These are phyloP conservation scores for Venturia canescens DNA, from an alignment of 1,140 invertebrate genomes.

Conservation along the genomic window DNA sequence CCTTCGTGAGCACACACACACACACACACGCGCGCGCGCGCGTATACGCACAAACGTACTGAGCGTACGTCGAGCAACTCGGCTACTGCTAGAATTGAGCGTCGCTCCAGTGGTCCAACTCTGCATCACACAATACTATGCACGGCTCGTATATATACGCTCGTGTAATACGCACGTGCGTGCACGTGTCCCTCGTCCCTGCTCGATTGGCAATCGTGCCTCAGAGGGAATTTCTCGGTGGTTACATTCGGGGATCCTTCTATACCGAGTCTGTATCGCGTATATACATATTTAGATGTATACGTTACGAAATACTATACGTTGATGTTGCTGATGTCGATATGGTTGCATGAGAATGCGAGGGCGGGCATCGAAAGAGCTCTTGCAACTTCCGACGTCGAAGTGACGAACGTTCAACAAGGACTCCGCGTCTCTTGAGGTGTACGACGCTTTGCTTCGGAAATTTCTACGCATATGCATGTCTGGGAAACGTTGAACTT, in stretches of 20 bases:
- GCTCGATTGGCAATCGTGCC: conserved; percentile 53
- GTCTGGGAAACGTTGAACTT: background rate
- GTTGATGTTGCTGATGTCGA: background rate
- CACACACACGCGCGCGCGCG: background rate
- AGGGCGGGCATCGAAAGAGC: background rate
- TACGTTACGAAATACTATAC: conserved; percentile 42
- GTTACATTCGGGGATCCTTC: conserved; percentile 51
- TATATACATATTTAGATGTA: conserved; percentile 26
- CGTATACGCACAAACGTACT: too few relatives aligned
- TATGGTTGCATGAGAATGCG: conserved; percentile 30
- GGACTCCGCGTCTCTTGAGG: conserved; percentile 10
- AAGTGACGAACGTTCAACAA: conserved; percentile 35
- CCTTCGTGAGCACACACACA: background rate
- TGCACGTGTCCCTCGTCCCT: conserved; percentile 58
- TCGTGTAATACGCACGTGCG: conserved; percentile 62
- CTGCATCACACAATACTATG: background rate
- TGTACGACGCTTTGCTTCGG: background rate
- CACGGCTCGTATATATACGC: conserved; percentile 38
- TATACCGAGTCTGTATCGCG: background rate
- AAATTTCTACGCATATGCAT: background rate
- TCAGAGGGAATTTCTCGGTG: conserved; percentile 49
- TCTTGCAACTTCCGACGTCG: conserved; percentile 28
- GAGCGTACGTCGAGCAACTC: too few relatives aligned
- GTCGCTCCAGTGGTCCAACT: background rate
- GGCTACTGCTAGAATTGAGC: background rate